Conservation (phyloP, 2,888 invertebrate genomes). For the Silvanus unidentatus region DNA sequence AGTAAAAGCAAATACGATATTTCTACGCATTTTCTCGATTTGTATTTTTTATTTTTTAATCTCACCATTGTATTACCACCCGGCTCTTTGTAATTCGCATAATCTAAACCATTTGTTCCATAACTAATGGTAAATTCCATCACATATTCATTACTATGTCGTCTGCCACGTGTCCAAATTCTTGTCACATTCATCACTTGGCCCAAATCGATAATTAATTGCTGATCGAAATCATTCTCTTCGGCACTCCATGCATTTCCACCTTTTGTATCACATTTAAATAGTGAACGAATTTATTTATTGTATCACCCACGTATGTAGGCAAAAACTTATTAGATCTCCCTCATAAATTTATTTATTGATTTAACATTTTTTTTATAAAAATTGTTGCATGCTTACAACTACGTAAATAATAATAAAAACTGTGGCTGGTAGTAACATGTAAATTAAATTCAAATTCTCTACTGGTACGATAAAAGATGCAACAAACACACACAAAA, state of each 20-base stretch:
- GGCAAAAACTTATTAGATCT: too few species aligned
- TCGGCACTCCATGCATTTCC: slow-evolving; percentile 88
- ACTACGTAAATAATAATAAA: slow-evolving; percentile 9
- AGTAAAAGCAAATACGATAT: background rate
- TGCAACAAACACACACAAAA: slow-evolving; percentile 4
- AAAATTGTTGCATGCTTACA: slow-evolving; percentile 11
- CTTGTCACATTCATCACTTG: slow-evolving; percentile 81
- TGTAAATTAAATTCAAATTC: slow-evolving; percentile 13
- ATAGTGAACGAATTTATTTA: too few species aligned
- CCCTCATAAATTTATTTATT: too few species aligned
- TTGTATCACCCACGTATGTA: background rate
- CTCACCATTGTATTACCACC: slow-evolving; percentile 87
- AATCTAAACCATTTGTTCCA: slow-evolving; percentile 85
- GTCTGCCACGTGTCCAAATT: slow-evolving; percentile 85
- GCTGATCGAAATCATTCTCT: slow-evolving; percentile 88
- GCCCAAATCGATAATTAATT: slow-evolving; percentile 84
- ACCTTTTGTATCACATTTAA: slow-evolving; percentile 57
- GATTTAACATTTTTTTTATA: too few species aligned
- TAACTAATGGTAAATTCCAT: slow-evolving; percentile 92
- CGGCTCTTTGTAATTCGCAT: slow-evolving; percentile 81
- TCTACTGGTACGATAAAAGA: slow-evolving; percentile 13
- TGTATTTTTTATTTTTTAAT: slow-evolving; percentile 4
- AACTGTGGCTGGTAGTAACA: background rate
- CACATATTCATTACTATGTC: slow-evolving; percentile 85
- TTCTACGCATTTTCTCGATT: too few species aligned